Percentiles rank a stretch among this genome's conserved stretches.
Evolutionary conservation across 2,113 vertebrate genomes (phyloP).

Genomic region (Bos indicus): DNA sequence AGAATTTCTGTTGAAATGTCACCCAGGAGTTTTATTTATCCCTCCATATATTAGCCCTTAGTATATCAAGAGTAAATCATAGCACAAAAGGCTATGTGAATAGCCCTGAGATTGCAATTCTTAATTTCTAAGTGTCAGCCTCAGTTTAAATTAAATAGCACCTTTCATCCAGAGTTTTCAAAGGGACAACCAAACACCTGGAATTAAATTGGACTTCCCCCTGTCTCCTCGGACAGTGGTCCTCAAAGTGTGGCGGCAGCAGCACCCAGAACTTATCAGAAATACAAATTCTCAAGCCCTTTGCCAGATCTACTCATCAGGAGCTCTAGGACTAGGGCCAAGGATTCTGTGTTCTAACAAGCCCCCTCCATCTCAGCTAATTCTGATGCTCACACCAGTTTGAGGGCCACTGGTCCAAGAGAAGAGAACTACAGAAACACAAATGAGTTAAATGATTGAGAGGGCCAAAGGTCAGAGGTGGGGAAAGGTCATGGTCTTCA

Average conservation of each 20-base stretch:
- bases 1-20: neutral
- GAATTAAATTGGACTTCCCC: neutral
- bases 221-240: neutral
- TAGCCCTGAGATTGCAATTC: neutral
- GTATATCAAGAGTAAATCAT: slow-evolving; percentile 8
- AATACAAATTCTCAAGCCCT: neutral
- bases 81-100: neutral
- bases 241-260: neutral
- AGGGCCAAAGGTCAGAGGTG: neutral
- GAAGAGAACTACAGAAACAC: neutral
- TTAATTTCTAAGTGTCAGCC: neutral
- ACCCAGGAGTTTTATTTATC: slow-evolving; percentile 25
- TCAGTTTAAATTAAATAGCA: neutral
- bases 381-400: neutral
- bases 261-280: neutral
- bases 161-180: neutral
- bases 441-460: neutral
- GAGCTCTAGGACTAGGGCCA: neutral
- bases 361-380: neutral
- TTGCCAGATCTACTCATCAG: neutral
- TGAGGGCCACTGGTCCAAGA: neutral
- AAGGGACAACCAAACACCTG: neutral
- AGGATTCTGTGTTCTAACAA: neutral
- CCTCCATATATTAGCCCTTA: neutral
- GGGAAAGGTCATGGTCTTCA: neutral